Base-by-base conservation (phyloP, 2,888 invertebrate species). In the Julus scanicus region DNA sequence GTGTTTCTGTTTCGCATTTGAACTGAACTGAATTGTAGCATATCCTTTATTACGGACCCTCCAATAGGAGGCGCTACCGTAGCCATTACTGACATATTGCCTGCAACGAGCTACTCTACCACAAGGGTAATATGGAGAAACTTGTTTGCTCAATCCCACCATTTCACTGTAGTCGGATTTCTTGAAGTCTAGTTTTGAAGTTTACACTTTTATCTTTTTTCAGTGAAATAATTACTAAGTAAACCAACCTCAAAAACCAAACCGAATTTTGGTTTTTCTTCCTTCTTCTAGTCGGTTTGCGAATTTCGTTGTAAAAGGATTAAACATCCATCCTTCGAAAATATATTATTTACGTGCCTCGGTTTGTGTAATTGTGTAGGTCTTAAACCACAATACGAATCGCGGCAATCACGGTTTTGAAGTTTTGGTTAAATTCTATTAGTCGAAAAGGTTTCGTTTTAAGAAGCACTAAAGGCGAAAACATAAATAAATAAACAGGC, bases 401-500 rank as follows among this genome's bases (percentile, higher is more conserved):
- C n/a, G 63, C 63, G 63, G 63, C 20, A 20, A 63, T 63, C 63
- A 5, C 20, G 63, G 63, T 63, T 20, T 63, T 63, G 63, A 63
- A 63, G 63, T 63, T 63, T 63, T 63, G 20, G 63, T 63, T 20
- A 63, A 63, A 63, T 63, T 63, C 13, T 63, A 63, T 63, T 63
- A 63, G 63, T 13, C 63, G 63, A 63, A 63, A 48, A 63, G 63
- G 63, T 63, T 63, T 63, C 63, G n/a, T 63, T 63, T 63, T 63
- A 63, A 63, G 63, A 4, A 57, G 57, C 63, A 63, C 63, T 63
- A 63, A 63, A 63, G 63, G 63, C 63, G 20, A 63, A 63, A 3
- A 20, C n/a, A 63, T 63, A 63, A 63, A 63, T 63, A 63, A 63
- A 20, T 63, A 15, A 63, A 63, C n/a, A 63, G 13, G n/a, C 5